Conservation (phyloP, 2,888 invertebrate species). For the Liposcelis brunnea region DNA sequence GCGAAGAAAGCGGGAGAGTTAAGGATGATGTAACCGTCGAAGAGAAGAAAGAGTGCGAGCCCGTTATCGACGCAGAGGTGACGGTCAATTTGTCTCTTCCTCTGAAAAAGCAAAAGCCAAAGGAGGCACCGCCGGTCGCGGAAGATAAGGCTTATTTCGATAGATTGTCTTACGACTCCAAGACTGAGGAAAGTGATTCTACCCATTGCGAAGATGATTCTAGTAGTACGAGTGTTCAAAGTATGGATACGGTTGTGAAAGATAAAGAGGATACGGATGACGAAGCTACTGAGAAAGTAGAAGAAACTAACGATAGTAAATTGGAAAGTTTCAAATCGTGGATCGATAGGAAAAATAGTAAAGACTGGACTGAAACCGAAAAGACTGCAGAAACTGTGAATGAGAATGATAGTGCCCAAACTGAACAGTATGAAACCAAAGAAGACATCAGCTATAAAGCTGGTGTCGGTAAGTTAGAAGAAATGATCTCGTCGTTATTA, state of each 20-base stretch:
- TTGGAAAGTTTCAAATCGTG: slow-evolving; percentile 12
- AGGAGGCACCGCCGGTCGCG: slow-evolving; percentile 5
- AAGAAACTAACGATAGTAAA: slow-evolving; percentile 12
- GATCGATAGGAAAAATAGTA: slow-evolving; percentile 12
- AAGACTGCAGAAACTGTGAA: slow-evolving; percentile 14
- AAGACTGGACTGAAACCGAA: slow-evolving; percentile 11
- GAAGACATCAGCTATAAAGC: slow-evolving; percentile 13
- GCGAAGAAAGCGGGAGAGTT: not conserved
- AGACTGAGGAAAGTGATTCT: slow-evolving; percentile 15
- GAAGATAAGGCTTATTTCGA: not conserved
- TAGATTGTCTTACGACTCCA: too few relatives aligned
- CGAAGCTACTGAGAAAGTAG: slow-evolving; percentile 9
- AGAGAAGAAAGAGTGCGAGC: not conserved
- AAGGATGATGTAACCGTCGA: slow-evolving; percentile 8
- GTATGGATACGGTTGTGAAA: slow-evolving; percentile 16
- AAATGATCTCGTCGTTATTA: slow-evolving; percentile 9
- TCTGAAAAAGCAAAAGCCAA: slow-evolving; percentile 11
- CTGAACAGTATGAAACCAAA: slow-evolving; percentile 11
- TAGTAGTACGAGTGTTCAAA: slow-evolving; percentile 20
- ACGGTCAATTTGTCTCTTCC: slow-evolving; percentile 10
- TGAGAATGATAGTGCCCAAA: slow-evolving; percentile 11
- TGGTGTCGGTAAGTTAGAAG: slow-evolving; percentile 13
- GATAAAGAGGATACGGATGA: slow-evolving; percentile 12
- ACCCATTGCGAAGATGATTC: slow-evolving; percentile 20
- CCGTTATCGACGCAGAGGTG: slow-evolving; percentile 9